Evolutionary conservation across 2,888 invertebrate species (phyloP).

Genomic region (Trissoscelio sp.): DNA sequence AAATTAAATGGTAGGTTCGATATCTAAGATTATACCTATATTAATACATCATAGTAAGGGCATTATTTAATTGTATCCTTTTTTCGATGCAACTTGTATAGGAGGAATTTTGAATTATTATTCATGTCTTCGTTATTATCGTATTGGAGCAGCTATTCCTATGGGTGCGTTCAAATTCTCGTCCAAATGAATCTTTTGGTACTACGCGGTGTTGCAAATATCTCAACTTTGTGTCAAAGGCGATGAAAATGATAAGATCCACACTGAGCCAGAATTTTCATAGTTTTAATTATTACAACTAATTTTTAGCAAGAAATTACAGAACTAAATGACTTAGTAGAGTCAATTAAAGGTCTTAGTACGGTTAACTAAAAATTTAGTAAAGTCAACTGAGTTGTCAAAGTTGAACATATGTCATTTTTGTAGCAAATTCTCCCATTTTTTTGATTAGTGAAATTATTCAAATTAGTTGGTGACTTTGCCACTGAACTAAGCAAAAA

Average conservation of each 20-base stretch:
- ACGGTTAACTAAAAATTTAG: too few species aligned
- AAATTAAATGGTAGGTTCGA: neutral
- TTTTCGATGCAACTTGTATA: slow-evolving; percentile 72
- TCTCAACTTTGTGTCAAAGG: slow-evolving; percentile 23
- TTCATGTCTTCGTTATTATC: slow-evolving; percentile 43
- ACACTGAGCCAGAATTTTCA: too few species aligned
- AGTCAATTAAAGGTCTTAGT: too few species aligned
- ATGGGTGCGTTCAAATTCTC: slow-evolving; percentile 53
- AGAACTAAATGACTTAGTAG: too few species aligned
- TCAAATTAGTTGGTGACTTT: too few species aligned
- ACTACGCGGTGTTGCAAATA: slow-evolving; percentile 30
- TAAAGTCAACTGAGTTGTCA: too few species aligned
- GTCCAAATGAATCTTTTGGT: slow-evolving; percentile 48
- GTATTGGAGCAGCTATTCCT: slow-evolving; percentile 19
- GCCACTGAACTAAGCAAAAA: too few species aligned
- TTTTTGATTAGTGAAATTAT: too few species aligned
- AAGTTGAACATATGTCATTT: too few species aligned
- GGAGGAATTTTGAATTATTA: slow-evolving; percentile 82
- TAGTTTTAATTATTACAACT: too few species aligned
- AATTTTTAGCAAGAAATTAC: too few species aligned
- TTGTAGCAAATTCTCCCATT: too few species aligned
- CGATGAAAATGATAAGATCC: slow-evolving; percentile 50
- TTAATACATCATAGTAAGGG: neutral
- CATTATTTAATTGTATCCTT: neutral
- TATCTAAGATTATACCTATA: neutral